Evolutionary conservation across 1,140 invertebrate species (phyloP), one percentile per base, ranked within the genome.

Genomic region (Mizuhopecten yessoensis): DNA sequence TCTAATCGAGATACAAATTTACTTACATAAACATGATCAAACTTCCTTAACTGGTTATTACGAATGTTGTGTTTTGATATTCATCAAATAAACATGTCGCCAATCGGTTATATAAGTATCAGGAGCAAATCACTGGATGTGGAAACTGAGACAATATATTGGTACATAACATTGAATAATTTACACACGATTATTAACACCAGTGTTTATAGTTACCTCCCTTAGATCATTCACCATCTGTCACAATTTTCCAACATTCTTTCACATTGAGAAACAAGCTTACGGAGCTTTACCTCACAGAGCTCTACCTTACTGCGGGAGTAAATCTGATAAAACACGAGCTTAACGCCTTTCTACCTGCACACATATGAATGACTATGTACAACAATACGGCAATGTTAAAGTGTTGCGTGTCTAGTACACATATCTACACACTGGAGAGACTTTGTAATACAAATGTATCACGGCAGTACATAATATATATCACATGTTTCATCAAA

Each of bases 181-280:
- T 75, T 75, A 75, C 5, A 17, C 7, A n/a, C 17, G 57, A 75
- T n/a, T 75, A 75, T 75, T 75, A 29, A 75, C 23, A 75, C 57
- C 57, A 75, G 57, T 75, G 23, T 75, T n/a, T n/a, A n/a, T 75
- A 75, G 57, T 75, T 75, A 29, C n/a, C 57, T 75, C 57, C 57
- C 57, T 75, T 75, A 1, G 5, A 75, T 29, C 57, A 75, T 75
- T n/a, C 57, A 75, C 1, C 23, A 5, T 75, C 29, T 5, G 9
- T 17, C n/a, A n/a, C 57, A 45, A 45, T 29, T 75, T 75, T 75
- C 29, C 23, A 75, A n/a, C 57, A 75, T 75, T 0, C n/a, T 7
- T 29, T 75, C 57, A 75, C 57, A 75, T 29, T 75, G 15, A 75
- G 57, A 75, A 29, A 29, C 57, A 29, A n/a, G 57, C n/a, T n/a